phyloP scores from a whole-genome alignment of 2,113 vertebrate species.

The Ancistrus triradiatus region DNA sequence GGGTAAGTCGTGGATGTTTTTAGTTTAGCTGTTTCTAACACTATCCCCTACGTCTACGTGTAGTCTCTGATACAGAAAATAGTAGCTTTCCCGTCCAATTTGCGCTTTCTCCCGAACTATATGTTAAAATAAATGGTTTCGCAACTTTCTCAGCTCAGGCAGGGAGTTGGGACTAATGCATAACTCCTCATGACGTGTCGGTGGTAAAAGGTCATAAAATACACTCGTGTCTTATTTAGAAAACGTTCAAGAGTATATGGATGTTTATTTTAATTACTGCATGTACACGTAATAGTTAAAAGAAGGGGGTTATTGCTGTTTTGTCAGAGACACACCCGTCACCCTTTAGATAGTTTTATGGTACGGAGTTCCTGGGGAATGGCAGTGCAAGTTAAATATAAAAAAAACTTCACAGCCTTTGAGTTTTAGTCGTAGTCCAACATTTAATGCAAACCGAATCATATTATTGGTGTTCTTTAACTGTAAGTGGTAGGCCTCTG shows the following conservation, averaged over 20 bases:
- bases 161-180: no score
- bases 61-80: no score
- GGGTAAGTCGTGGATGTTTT: neutral
- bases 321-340: conserved; percentile 14
- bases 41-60: no score
- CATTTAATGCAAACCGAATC: neutral
- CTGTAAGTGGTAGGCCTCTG: no score
- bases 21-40: neutral
- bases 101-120: no score
- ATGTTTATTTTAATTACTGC: neutral
- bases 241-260: neutral
- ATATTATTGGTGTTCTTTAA: no score
- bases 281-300: neutral
- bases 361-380: neutral
- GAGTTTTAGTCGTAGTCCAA: neutral
- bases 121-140: no score
- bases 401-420: neutral
- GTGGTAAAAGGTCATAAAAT: no score
- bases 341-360: neutral
- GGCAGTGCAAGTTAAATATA: neutral
- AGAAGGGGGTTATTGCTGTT: neutral
- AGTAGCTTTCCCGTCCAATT: no score
- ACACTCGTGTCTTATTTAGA: no score
- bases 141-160: no score
- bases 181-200: no score